Conservation (phyloP, 2,888 invertebrate genomes). For the Xestia rhomboidea region DNA sequence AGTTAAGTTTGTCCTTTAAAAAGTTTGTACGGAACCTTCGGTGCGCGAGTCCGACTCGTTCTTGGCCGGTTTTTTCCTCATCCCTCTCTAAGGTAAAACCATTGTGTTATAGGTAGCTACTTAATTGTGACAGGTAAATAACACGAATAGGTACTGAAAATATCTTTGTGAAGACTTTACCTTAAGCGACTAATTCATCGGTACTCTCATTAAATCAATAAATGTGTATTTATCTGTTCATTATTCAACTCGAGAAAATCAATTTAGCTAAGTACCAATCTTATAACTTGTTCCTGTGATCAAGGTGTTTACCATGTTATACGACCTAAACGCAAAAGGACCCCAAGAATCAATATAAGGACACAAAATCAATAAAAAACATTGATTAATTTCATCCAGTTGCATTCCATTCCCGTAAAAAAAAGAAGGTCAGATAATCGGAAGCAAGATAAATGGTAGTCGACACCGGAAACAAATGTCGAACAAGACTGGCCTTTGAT, state of each 20-base stretch:
- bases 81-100: neutral
- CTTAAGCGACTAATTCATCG: conserved; percentile 7
- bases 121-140: neutral
- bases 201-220: neutral
- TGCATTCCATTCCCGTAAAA: conserved; percentile 51
- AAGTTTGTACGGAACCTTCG: no score
- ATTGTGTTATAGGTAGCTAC: neutral
- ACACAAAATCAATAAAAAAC: conserved; percentile 24
- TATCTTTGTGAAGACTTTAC: neutral
- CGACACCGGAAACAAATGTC: conserved; percentile 60
- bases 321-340: neutral
- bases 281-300: neutral
- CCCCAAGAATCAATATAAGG: conserved; percentile 13
- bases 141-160: neutral
- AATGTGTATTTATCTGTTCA: neutral
- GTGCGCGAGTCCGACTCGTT: no score
- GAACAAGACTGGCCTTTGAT: conserved; percentile 55
- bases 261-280: neutral
- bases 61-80: no score
- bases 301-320: neutral
- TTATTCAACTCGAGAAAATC: neutral
- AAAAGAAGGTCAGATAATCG: conserved; percentile 64
- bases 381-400: conserved; percentile 36
- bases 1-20: no score
- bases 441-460: conserved; percentile 52